Conservation (phyloP, 2,113 vertebrate species). For the Sinocyclocheilus anophthalmus region DNA sequence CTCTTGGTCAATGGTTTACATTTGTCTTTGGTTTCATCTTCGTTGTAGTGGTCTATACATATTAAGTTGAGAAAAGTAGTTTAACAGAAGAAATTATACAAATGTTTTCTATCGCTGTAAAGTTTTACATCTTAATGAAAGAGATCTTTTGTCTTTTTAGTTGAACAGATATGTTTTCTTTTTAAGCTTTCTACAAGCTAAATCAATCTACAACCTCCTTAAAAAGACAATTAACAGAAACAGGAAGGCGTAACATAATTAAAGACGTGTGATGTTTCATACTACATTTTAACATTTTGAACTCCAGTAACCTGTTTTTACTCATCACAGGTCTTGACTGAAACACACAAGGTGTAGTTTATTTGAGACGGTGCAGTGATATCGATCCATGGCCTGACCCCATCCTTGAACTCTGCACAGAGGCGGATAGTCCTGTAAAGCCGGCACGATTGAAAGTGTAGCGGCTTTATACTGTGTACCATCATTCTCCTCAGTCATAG, state of each 20-base stretch:
- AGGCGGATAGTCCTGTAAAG: constrained; percentile 44
- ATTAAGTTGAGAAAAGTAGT: not conserved
- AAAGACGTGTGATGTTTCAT: constrained; percentile 8
- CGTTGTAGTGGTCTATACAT: not conserved
- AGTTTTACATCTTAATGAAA: not conserved
- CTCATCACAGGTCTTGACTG: constrained; percentile 30
- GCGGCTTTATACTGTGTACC: constrained; percentile 43
- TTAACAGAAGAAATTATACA: too few relatives aligned
- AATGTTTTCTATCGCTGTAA: not conserved
- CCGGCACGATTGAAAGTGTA: constrained; percentile 36
- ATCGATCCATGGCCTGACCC: constrained; percentile 47
- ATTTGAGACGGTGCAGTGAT: constrained; percentile 31
- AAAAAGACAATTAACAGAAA: not conserved
- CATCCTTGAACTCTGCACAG: constrained; percentile 34
- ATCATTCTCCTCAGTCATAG: constrained; percentile 48
- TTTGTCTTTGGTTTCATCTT: too few relatives aligned
- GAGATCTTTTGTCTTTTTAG: not conserved
- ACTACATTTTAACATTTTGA: constrained; percentile 4
- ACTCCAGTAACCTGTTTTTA: constrained; percentile 3
- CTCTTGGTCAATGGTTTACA: not conserved
- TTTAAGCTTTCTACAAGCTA: constrained; percentile 6
- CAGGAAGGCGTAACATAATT: not conserved
- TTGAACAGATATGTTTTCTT: rapidly evolving
- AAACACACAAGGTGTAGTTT: constrained; percentile 30
- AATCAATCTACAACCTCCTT: constrained; percentile 24